Base-by-base conservation (phyloP, 2,888 invertebrate species). In the Chamaedrilus cognettii region DNA sequence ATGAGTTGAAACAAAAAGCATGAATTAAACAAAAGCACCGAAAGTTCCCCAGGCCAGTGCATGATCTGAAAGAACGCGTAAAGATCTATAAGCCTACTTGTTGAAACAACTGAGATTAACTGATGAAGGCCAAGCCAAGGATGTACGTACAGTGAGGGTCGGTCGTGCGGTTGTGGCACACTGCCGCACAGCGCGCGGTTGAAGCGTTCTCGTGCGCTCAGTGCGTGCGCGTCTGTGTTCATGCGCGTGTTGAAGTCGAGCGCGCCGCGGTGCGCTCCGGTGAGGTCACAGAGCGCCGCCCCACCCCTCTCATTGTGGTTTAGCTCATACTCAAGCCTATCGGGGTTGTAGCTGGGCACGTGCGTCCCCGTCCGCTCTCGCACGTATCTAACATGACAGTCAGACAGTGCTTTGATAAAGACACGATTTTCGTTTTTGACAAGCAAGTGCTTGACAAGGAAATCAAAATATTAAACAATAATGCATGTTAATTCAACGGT, bases 361-460 rank as follows among this genome's bases (percentile, higher is more conserved):
- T 82, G 82, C 66, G 82, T 67, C 1, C 80, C 81, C 15, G 80
- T 77, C 57, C 82, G 65, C 65, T 82, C 82, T 64, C 79, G 78
- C 64, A 52, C 55, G 55, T 19, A 52, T 52, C 55, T 52, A 19
- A 42, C n/a, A n/a, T n/a, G n/a, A n/a, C n/a, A n/a, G n/a, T n/a
- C n/a, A n/a, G n/a, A n/a, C n/a, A n/a, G n/a, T n/a, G n/a, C n/a
- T n/a, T n/a, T n/a, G n/a, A n/a, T n/a, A n/a, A n/a, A n/a, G n/a
- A n/a, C n/a, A n/a, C n/a, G n/a, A n/a, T n/a, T n/a, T n/a, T n/a
- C n/a, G n/a, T n/a, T n/a, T n/a, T n/a, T n/a, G n/a, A n/a, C n/a
- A n/a, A n/a, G n/a, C n/a, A n/a, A n/a, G n/a, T n/a, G n/a, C n/a
- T n/a, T n/a, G n/a, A n/a, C n/a, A n/a, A n/a, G n/a, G n/a, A n/a